Evolutionary conservation across 53 echinoderm and acorn worm genomes (phyloP).

Genomic region (Hippasteria phrygiana): DNA sequence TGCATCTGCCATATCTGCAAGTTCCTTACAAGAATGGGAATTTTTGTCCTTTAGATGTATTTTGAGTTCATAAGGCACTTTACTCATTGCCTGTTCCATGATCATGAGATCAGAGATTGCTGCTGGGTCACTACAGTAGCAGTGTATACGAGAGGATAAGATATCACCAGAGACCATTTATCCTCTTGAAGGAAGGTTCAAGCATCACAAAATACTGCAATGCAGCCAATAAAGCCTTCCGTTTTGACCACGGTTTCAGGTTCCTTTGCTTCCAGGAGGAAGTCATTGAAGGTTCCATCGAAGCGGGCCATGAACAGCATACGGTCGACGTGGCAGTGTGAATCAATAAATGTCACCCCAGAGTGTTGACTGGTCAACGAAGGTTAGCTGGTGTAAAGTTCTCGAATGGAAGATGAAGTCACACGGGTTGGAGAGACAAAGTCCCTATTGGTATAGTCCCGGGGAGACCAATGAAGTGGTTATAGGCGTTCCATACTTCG

Average conservation of each 20-base stretch:
- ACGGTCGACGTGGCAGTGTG: constrained; percentile 1
- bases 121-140: constrained; percentile 10
- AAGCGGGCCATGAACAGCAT: not conserved
- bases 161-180: not conserved
- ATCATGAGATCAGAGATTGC: constrained; percentile 34
- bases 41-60: constrained; percentile 39
- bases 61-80: constrained; percentile 44
- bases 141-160: not conserved
- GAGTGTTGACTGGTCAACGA: not conserved
- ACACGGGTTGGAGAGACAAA: not conserved
- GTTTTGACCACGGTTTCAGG: not conserved
- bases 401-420: not conserved
- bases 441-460: not conserved
- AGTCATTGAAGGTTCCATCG: not conserved
- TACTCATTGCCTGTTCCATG: constrained; percentile 42
- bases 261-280: not conserved
- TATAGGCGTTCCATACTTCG: not conserved
- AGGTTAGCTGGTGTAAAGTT: too few relatives aligned
- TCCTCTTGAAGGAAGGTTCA: not conserved
- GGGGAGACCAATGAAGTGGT: not conserved
- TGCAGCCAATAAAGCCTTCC: not conserved
- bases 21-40: not conserved
- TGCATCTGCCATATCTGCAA: constrained; percentile 15
- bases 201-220: constrained; percentile 14
- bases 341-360: not conserved